Percentiles rank a stretch among this genome's conserved stretches.
phyloP scores from a whole-genome alignment of 2,113 vertebrate genomes.

The Entomyzon cyanotis region DNA sequence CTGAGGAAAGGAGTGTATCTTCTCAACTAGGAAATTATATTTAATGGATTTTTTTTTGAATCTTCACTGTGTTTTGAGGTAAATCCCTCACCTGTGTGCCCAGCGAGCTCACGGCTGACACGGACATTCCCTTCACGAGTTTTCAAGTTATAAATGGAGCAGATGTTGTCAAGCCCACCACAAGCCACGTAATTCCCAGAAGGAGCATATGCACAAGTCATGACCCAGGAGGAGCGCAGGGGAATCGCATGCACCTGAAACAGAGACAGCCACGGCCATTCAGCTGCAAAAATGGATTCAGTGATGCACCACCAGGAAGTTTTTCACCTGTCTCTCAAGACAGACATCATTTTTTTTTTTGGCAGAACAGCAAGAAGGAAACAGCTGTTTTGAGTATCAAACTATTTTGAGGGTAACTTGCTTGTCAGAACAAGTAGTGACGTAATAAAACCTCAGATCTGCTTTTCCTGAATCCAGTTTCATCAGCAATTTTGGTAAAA shows the following conservation, averaged over 20 bases:
- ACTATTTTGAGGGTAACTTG: neutral
- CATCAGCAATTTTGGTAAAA: neutral
- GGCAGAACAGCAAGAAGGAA: neutral
- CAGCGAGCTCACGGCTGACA: constrained; percentile 95
- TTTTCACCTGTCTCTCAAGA: neutral
- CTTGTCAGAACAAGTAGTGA: neutral
- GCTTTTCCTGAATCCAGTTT: neutral
- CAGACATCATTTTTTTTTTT: neutral
- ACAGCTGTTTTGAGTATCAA: neutral
- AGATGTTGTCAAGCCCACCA: constrained; percentile 98
- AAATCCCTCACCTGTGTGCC: constrained; percentile 88
- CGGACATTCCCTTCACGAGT: constrained; percentile 98
- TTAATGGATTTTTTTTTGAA: neutral
- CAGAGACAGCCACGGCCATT: fast-evolving
- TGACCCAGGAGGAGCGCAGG: constrained; percentile 98
- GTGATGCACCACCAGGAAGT: neutral
- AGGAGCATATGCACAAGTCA: constrained; percentile 98
- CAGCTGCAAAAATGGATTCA: neutral
- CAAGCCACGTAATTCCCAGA: constrained; percentile 99
- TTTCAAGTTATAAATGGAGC: constrained; percentile 99
- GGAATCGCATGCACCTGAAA: constrained; percentile 96
- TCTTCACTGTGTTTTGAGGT: neutral
- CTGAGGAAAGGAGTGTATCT: fast-evolving
- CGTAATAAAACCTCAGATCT: neutral
- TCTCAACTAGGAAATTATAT: neutral